Percentiles rank a stretch among this genome's conserved stretches.
These are phyloP conservation scores for Diadromus collaris DNA, from an alignment of 2,888 invertebrate species.

Conservation along the genomic window DNA sequence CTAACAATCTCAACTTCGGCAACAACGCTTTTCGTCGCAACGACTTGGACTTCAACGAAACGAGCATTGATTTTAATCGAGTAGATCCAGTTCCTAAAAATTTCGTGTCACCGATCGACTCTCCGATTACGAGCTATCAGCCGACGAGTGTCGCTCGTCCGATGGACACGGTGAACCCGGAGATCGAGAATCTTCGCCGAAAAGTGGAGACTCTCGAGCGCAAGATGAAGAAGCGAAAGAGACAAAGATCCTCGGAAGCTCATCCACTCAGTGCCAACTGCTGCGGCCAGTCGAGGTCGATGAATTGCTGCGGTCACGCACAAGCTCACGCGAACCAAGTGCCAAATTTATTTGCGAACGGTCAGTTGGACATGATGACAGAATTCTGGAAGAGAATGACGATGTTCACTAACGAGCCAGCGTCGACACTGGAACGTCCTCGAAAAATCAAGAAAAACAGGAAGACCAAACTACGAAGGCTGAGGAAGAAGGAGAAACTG, in stretches of 20 bases:
- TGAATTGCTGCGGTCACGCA: slow-evolving; percentile 50
- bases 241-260: slow-evolving; percentile 12
- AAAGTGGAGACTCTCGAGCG: slow-evolving; percentile 63
- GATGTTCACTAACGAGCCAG: slow-evolving; percentile 33
- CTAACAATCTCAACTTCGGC: neutral
- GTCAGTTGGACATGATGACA: slow-evolving; percentile 52
- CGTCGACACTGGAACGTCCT: neutral
- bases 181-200: slow-evolving; percentile 62
- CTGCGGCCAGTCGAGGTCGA: slow-evolving; percentile 39
- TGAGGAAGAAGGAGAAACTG: slow-evolving; percentile 24
- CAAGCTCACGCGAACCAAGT: slow-evolving; percentile 1
- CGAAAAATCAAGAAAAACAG: slow-evolving; percentile 1
- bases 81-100: neutral
- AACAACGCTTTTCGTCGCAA: neutral
- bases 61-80: neutral
- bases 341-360: slow-evolving; percentile 17
- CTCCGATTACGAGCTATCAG: neutral
- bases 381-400: slow-evolving; percentile 58
- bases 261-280: slow-evolving; percentile 19
- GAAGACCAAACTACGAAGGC: slow-evolving; percentile 27
- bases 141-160: neutral
- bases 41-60: neutral
- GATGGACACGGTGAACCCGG: slow-evolving; percentile 1
- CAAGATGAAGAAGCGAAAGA: slow-evolving; percentile 62
- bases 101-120: neutral